phyloP scores from a whole-genome alignment of 2,113 vertebrate species.

The Erythrocebus patas region DNA sequence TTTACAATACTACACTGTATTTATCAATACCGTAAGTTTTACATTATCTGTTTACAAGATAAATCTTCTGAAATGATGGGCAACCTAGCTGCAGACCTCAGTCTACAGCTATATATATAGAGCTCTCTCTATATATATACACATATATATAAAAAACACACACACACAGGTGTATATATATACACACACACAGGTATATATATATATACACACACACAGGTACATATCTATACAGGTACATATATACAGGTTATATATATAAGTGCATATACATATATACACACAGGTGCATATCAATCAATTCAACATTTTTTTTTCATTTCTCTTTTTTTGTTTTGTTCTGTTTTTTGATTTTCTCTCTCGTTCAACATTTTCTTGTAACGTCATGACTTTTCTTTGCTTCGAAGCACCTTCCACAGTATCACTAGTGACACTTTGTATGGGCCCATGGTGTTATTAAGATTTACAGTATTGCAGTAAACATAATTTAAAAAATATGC shows the following conservation, averaged over 20 bases:
- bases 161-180: too few relatives aligned
- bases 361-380: not conserved
- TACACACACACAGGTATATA: too few relatives aligned
- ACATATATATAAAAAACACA: too few relatives aligned
- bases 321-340: too few relatives aligned
- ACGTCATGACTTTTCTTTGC: not conserved
- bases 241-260: too few relatives aligned
- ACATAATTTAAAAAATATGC: not conserved
- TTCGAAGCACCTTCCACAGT: not conserved
- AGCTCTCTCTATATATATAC: too few relatives aligned
- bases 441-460: not conserved
- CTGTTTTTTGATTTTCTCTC: too few relatives aligned
- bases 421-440: not conserved
- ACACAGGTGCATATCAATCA: not conserved
- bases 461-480: not conserved
- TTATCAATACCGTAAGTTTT: not conserved
- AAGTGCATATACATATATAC: too few relatives aligned
- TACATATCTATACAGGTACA: too few relatives aligned
- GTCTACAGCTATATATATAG: not conserved
- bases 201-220: too few relatives aligned
- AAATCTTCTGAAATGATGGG: not conserved
- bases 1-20: not conserved
- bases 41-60: not conserved
- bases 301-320: not conserved
- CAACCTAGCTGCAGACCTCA: not conserved